Evolutionary conservation across 2,113 vertebrate species (phyloP).

Genomic region (Thinocorus orbignyianus): DNA sequence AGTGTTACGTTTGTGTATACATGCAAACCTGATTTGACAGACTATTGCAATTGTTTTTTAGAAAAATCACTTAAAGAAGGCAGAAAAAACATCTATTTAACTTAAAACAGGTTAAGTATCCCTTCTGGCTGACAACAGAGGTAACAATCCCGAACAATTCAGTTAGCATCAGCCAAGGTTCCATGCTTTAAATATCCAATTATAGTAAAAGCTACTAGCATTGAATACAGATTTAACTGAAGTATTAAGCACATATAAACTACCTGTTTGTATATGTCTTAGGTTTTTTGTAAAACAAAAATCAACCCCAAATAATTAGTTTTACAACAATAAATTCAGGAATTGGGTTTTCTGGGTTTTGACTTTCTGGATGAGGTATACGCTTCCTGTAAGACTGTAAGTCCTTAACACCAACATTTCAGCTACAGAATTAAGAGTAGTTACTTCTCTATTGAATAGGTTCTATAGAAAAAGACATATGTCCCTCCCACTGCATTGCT

Average conservation of each 20-base stretch:
- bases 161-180: neutral
- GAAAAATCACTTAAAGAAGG: neutral
- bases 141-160: neutral
- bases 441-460: too few relatives aligned
- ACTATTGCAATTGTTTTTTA: accelerated
- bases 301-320: neutral
- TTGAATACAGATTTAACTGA: neutral
- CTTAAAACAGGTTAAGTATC: neutral
- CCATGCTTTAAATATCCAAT: neutral
- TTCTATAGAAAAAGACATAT: too few relatives aligned
- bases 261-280: neutral
- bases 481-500: neutral
- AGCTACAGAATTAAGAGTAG: neutral
- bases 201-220: neutral
- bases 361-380: neutral
- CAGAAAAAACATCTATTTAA: neutral
- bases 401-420: neutral
- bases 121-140: neutral
- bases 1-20: neutral
- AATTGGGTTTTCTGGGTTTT: neutral
- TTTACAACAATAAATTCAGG: neutral
- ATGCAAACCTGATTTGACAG: neutral
- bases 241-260: neutral
- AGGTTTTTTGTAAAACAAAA: neutral
- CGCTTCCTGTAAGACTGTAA: neutral